A percentile compares a stretch with the other conserved stretches of the same genome.
Evolutionary conservation across 37 sponge, comb jelly and placozoan species (phyloP).

Genomic region (Amphimedon queenslandica): DNA sequence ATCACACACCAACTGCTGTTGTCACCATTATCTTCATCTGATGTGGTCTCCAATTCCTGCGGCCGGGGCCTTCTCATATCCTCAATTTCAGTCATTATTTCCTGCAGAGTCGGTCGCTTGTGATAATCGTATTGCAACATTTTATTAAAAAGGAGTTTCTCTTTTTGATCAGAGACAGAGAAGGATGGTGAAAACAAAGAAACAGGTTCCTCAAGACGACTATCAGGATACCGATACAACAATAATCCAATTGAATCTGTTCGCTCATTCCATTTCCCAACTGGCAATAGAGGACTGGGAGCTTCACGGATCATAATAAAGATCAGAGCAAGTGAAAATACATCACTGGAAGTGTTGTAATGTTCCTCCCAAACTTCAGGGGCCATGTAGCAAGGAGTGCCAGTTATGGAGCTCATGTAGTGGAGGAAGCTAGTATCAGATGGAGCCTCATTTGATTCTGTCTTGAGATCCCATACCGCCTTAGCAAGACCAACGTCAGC

Average conservation of each 20-base stretch:
- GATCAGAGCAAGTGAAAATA: conserved; percentile 39
- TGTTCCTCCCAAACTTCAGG: conserved; percentile 33
- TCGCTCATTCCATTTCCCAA: not conserved
- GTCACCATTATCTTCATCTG: too few relatives aligned
- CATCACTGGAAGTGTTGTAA: conserved; percentile 25
- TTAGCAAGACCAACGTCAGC: conserved; percentile 99
- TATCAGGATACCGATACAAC: not conserved
- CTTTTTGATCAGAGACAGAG: not conserved
- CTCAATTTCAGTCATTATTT: not conserved
- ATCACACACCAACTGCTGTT: not conserved
- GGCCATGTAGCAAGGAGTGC: conserved; percentile 32
- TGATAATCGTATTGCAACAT: conserved; percentile 24
- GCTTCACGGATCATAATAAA: conserved; percentile 23
- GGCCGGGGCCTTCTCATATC: too few relatives aligned
- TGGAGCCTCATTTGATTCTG: not conserved
- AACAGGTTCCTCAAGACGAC: not conserved
- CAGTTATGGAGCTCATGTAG: conserved; percentile 31
- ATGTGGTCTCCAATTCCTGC: too few relatives aligned
- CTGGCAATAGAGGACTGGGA: conserved; percentile 14
- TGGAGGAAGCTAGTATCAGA: not conserved
- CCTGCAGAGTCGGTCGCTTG: not conserved
- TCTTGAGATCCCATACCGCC: conserved; percentile 14
- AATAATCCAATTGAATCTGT: not conserved
- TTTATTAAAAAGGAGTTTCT: conserved; percentile 5
- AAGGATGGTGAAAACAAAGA: not conserved